Evolutionary conservation across 2,113 vertebrate species (phyloP), one percentile per base, ranked within the genome.

Genomic region (Tenebrosternarchus preto): DNA sequence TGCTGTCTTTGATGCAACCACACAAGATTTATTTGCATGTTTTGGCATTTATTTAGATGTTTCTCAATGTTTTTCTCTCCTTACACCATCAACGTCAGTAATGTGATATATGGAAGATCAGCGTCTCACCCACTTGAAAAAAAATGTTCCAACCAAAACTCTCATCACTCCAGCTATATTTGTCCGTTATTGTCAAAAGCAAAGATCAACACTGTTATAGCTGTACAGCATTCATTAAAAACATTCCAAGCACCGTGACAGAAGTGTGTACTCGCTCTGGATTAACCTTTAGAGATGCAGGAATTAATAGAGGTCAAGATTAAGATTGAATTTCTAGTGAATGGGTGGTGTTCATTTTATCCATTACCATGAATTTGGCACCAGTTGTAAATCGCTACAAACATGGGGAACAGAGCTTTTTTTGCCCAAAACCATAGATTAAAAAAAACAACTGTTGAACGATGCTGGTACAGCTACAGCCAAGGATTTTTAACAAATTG

Each of bases 311-410:
- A 77, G 68, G 76, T 53, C 63, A 70, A 85, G 86, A 82, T 88
- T 86, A 87, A 84, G 88, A 82, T 86, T 73, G 78, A 73, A 81
- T 88, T 88, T 84, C 88, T 78, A 55, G 80, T 64, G 68, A 71
- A 84, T 39, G 75, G 59, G 57, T 78, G 22, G 76, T 77, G 72
- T 85, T 82, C 20, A 31, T 85, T 89, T 85, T 82, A 78, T 63
- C 66, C 43, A 39, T 73, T 80, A 63, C 59, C 59, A 77, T 46
- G 36, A 76, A 8, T 70, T 36, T 53, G 74, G 20, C 55, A 36
- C 60, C 59, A 25, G 9, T 12, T 15, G 43, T 50, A 12, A 9
- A 15, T 9, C 43, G 2, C 43, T 12, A 11, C 43, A 50, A 50
- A 50, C 43, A 50, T 50, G 43, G 15, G 43, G 43, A 12, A 50